Base-by-base conservation (phyloP, 2,113 vertebrate species). In the Pholis gunnellus region DNA sequence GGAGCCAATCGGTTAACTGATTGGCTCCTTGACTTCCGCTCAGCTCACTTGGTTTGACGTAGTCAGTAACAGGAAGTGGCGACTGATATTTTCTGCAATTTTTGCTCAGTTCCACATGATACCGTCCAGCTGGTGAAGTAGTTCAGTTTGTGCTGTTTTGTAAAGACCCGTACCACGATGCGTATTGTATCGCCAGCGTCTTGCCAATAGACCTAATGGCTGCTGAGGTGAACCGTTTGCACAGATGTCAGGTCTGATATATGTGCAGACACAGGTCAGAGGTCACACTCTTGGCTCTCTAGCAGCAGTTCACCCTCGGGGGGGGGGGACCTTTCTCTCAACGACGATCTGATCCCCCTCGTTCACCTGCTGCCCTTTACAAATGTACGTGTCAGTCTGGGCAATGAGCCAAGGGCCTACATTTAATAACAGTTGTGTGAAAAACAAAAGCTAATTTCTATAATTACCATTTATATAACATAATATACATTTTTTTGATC, bases 181-280 rank as follows among this genome's bases (percentile, higher is more conserved):
- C 20, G 20, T 22, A 52, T 52, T 25, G n/a, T 56, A n/a, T 25
- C 4, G 25, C n/a, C 25, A 14, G 54, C 0, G 14, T 57, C n/a
- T 27, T 57, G 54, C 50, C 18, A 22, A 22, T 7, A 52, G 44
- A 48, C 15, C 15, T 48, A 48, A 1, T 48, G n/a, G 36, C 31
- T 46, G 25, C 15, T 70, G 17, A 22, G 7, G 17, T 40, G 20
- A 25, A 46, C 25, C 70, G 44, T 57, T 64, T 70, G 8, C 63
- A 72, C 57, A 57, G 65, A 63, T 57, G 11, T 84, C 46, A 44
- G 22, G 34, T 11, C 27, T 34, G 17, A 18, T 31, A 29, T 22
- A 38, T 67, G 27, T n/a, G 36, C 72, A 54, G 14, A 6, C 75
- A 69, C 25, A 76, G 34, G 17, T 77, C 83, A 69, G 31, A 76